phyloP scores from a whole-genome alignment of 2,113 vertebrate species.

The Mesitornis unicolor region DNA sequence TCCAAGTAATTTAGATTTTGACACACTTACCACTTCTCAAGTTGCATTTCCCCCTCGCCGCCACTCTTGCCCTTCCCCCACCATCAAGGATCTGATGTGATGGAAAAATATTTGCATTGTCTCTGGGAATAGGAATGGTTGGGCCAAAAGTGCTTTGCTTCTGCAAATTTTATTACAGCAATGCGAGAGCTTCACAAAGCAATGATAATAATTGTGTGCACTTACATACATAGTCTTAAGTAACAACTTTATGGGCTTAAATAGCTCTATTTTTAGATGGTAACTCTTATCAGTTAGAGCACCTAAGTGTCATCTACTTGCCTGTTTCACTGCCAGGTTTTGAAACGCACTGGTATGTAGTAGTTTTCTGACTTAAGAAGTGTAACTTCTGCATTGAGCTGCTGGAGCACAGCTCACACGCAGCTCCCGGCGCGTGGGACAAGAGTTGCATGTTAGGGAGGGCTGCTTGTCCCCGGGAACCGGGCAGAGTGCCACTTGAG shows the following conservation, averaged over 20 bases:
- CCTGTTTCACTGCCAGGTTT: background rate
- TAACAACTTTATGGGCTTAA: background rate
- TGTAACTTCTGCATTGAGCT: background rate
- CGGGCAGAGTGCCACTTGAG: background rate
- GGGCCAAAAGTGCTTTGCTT: background rate
- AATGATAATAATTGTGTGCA: rapidly evolving
- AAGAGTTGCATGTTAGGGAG: background rate
- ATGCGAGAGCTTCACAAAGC: background rate
- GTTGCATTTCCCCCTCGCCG: background rate
- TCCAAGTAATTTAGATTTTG: constrained; percentile 32
- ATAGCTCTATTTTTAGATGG: background rate
- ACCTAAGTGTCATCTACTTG: rapidly evolving
- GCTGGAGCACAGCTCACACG: background rate
- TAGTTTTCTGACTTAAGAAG: background rate
- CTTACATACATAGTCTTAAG: background rate
- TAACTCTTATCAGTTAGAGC: rapidly evolving
- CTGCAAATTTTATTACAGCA: background rate
- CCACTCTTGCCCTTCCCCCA: constrained; percentile 2
- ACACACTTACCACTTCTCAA: constrained; percentile 38
- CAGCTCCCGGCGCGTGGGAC: background rate
- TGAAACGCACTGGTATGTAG: rapidly evolving
- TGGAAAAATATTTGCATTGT: constrained; percentile 54
- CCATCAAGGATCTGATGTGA: background rate
- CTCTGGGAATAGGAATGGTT: background rate
- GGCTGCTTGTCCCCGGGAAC: background rate